Evolutionary conservation across 1,140 invertebrate species (phyloP), one percentile per base, ranked within the genome.

Genomic region (Trichonephila clavata): DNA sequence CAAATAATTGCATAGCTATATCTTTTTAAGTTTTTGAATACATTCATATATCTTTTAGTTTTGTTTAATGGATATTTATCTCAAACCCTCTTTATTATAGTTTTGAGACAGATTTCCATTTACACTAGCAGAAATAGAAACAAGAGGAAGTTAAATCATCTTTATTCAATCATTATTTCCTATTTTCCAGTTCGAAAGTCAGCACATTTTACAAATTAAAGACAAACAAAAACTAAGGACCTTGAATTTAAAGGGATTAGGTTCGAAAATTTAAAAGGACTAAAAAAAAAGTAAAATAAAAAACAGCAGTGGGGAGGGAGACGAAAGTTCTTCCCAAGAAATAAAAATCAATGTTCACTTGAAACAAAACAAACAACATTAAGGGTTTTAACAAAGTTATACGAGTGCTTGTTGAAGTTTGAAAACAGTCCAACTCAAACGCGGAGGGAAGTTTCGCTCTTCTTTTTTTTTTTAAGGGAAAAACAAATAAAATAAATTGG

Each of bases 301-400:
- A 71, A 5, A 27, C 21, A 32, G 71, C 32, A 39, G 27, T n/a
- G 0, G 6, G 7, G 27, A 39, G 18, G 27, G 27, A 13, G 24
- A 1, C 14, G 0, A 32, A 13, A 13, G 3, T 39, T 6, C 16
- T 39, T 7, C 24, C 0, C 21, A 43, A 43, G 43, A 89, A 89
- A 87, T 65, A 68, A 89, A 89, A 89, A 89, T 89, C 87, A 89
- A 89, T 89, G 87, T 89, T 89, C 63, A 68, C 63, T 65, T 71
- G 87, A 89, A 89, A 89, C 63, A 89, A 71, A 65, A 65, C 87
- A 89, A 89, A 89, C 87, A 89, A 59, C 61, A 43, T 89, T 89
- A 89, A 77, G 87, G 65, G 87, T 89, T 89, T 89, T 89, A 89
- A 89, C 87, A 89, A 89, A 89, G 87, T 89, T 89, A 89, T 71